These are phyloP conservation scores for Xyrichtys novacula DNA, from an alignment of 2,797 vertebrate species.

Conservation along the genomic window DNA sequence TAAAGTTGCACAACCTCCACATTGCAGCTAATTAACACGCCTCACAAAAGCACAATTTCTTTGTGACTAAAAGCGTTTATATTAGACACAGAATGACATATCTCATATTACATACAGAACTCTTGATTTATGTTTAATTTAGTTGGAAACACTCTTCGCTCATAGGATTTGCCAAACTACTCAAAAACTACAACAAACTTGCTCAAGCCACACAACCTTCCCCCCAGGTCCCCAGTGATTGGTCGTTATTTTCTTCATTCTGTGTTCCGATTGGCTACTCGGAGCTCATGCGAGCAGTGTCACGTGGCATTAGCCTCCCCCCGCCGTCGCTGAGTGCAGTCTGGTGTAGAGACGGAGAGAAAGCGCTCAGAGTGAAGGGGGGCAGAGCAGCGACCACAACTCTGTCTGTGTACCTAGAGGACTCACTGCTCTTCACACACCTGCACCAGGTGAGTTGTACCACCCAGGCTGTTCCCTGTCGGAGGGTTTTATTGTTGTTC, in stretches of 20 bases:
- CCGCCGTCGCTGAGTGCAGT: slow-evolving; percentile 51
- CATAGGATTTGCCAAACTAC: accelerated
- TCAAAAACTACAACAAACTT: slow-evolving; percentile 70
- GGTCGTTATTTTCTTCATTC: background rate
- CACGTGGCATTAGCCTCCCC: slow-evolving; percentile 29
- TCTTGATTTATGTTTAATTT: background rate
- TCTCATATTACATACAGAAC: background rate
- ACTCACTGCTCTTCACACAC: slow-evolving; percentile 15
- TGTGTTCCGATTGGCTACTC: slow-evolving; percentile 56
- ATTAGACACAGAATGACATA: background rate
- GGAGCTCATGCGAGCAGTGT: slow-evolving; percentile 72
- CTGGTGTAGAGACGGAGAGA: slow-evolving; percentile 32
- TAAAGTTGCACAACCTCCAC: slow-evolving; percentile 27
- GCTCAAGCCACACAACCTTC: background rate
- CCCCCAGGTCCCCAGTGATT: slow-evolving; percentile 43
- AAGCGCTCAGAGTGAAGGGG: slow-evolving; percentile 23
- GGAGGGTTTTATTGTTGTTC: slow-evolving; percentile 29
- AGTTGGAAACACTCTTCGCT: background rate
- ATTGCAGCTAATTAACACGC: slow-evolving; percentile 25
- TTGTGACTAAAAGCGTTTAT: background rate
- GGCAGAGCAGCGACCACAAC: slow-evolving; percentile 16
- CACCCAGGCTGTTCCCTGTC: accelerated
- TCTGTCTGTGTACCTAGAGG: slow-evolving; percentile 22
- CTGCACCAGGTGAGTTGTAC: slow-evolving; percentile 53
- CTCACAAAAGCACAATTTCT: background rate